phyloP scores from a whole-genome alignment of 2,888 invertebrate species.

The Spisula subtruncata region DNA sequence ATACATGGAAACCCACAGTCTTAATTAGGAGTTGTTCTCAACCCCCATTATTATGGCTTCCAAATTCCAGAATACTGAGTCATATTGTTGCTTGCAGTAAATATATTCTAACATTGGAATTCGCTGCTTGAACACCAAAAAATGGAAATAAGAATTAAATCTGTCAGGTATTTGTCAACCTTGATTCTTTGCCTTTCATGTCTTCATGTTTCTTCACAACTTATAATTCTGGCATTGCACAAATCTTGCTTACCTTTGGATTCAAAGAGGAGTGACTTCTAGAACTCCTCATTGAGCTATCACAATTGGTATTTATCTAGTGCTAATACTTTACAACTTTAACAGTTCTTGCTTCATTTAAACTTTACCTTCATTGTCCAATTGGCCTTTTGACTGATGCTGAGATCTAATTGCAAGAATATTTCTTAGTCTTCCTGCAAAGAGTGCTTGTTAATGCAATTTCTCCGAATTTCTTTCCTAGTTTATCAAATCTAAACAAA shows the following conservation, averaged over 20 bases:
- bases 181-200: neutral
- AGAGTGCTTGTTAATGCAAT: neutral
- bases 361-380: neutral
- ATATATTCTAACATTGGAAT: neutral
- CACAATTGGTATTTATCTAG: no score
- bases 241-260: neutral
- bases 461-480: neutral
- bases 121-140: neutral
- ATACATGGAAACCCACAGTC: neutral
- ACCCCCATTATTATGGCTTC: slow-evolving; percentile 20
- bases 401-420: neutral
- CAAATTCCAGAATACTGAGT: neutral
- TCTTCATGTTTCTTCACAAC: neutral
- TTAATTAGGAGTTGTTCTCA: neutral
- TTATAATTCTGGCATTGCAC: neutral
- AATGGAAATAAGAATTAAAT: neutral
- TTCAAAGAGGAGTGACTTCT: no score
- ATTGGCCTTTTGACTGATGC: neutral
- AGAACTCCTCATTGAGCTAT: no score
- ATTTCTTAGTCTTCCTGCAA: neutral
- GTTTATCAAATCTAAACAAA: neutral
- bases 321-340: no score
- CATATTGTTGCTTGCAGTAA: neutral
- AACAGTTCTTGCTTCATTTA: no score
- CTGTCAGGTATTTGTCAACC: neutral